A percentile compares a stretch with the other conserved stretches of the same genome.
Conservation (phyloP, 2,888 invertebrate species). For the Eristalis tenax region DNA sequence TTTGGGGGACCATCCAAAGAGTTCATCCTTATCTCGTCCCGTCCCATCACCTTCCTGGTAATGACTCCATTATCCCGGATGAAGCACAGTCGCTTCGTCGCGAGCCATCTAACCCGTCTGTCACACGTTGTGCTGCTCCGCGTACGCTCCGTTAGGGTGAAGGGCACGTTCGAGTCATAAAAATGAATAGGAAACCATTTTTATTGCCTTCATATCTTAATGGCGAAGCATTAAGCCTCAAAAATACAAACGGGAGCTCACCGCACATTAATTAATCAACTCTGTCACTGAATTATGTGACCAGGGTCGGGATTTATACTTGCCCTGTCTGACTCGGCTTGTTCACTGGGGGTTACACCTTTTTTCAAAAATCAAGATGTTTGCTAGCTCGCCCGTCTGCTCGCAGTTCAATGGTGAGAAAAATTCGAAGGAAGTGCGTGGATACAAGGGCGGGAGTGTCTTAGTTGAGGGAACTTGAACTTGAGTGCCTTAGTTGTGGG, state of each 20-base stretch:
- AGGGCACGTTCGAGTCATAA: neutral
- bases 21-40: neutral
- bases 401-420: too few species aligned
- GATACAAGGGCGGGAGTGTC: too few species aligned
- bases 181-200: neutral
- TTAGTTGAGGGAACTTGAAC: too few species aligned
- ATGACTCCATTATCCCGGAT: neutral
- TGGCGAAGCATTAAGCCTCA: neutral
- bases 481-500: too few species aligned
- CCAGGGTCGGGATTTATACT: neutral
- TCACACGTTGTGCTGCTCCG: neutral
- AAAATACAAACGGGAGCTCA: neutral
- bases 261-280: neutral
- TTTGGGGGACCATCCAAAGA: too few species aligned
- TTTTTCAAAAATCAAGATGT: neutral
- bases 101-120: neutral
- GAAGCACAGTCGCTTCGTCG: too few species aligned
- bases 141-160: neutral
- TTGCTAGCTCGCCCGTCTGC: too few species aligned
- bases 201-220: neutral
- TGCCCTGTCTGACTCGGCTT: neutral
- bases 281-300: neutral
- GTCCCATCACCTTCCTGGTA: neutral
- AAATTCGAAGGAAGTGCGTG: too few species aligned
- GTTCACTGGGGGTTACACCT: neutral